Evolutionary conservation across 2,113 vertebrate genomes (phyloP), one percentile per base, ranked within the genome.

Genomic region (Genyomyrus donnyi): DNA sequence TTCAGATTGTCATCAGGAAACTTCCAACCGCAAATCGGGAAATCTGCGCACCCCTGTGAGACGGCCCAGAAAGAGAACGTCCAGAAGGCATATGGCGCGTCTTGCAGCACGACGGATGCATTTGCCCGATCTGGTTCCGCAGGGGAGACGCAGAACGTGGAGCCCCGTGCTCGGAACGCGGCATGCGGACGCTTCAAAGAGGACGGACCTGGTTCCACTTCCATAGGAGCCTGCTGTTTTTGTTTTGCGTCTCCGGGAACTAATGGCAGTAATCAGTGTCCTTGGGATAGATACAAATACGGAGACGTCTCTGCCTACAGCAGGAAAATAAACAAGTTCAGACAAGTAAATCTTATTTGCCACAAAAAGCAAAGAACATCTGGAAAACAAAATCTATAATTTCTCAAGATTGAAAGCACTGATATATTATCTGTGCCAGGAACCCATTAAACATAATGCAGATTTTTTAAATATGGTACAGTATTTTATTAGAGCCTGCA

Each of bases 211-310:
- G 2, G 83, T 85, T 48, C 45, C 39, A 9, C 17, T 48, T 85
- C 3, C 17, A 10, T 1, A 24, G 83, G 8, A 49, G n/a, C 89
- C 85, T 24, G 74, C 91, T 92, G 89, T 86, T 90, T 90, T 88
- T 88, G 89, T 91, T 91, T 89, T 53, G 62, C 49, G 46, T 85
- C 88, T 46, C 89, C 88, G 70, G 52, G 88, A 89, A 89, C 56
- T 91, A 90, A 90, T 90, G 89, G n/a, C 56, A 70, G 91, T 91
- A 90, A 92, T 91, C 90, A 85, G 74, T 89, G 46, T 84, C 53
- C 89, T 66, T 84, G 74, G 52, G 88, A 86, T 74, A 86, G 85
- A 92, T 66, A 89, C 87, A 92, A 90, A 88, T 53, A 77, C 74
- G 10, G 77, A 21, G 58, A 89, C 88, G 53, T 89, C 74, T 88